These are phyloP conservation scores for Numenius arquata DNA, from an alignment of 2,113 vertebrate species.

Conservation along the genomic window DNA sequence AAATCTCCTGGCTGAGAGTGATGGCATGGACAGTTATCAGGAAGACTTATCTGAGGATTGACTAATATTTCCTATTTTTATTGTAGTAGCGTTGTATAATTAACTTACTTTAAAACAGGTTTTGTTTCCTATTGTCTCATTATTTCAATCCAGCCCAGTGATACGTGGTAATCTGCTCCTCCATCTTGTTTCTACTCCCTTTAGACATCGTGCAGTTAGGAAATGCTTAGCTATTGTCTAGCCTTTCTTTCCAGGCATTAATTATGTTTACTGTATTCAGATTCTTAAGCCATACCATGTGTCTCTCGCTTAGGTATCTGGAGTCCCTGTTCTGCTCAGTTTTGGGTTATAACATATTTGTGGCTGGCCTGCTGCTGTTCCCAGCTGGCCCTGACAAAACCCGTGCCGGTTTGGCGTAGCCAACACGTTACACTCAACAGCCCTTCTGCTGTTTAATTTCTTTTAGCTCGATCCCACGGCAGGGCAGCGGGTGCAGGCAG, in stretches of 20 bases:
- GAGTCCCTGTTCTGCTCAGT: neutral
- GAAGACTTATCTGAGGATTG: neutral
- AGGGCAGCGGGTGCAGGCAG: neutral
- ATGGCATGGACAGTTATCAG: neutral
- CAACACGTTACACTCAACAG: neutral
- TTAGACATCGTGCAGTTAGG: neutral
- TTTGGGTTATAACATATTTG: neutral
- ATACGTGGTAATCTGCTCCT: neutral
- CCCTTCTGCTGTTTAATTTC: slow-evolving; percentile 32
- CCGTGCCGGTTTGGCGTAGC: neutral
- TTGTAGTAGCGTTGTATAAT: neutral
- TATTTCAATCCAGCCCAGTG: neutral
- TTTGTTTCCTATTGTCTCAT: neutral
- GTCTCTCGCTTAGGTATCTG: neutral
- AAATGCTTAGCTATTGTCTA: neutral
- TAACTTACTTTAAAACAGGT: neutral
- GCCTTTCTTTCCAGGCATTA: neutral
- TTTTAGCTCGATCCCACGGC: neutral
- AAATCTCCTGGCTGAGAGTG: neutral
- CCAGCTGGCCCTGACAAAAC: neutral
- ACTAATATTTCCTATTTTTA: neutral
- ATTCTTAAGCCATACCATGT: neutral
- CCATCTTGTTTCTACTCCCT: neutral
- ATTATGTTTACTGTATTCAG: neutral
- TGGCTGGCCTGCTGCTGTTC: neutral